Percentiles rank a stretch among this genome's conserved stretches.
These are phyloP conservation scores for Hycleus cichorii DNA, from an alignment of 1,140 invertebrate species.

Conservation along the genomic window DNA sequence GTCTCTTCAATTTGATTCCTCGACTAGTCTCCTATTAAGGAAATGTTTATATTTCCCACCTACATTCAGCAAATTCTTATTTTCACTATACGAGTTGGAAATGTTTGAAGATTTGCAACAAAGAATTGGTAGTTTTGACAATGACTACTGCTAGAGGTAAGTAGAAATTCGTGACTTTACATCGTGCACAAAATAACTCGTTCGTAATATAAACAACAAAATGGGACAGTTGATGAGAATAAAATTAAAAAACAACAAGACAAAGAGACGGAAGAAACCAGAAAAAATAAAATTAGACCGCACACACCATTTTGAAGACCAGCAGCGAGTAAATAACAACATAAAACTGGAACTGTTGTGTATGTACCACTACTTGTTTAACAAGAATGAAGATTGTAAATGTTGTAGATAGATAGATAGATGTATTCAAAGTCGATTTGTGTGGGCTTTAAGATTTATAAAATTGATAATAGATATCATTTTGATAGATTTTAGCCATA, in stretches of 20 bases:
- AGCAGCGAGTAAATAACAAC: constrained; percentile 8
- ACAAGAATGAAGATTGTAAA: background rate
- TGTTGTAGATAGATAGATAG: too few relatives aligned
- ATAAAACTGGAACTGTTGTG: too few relatives aligned
- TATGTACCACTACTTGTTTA: constrained; percentile 2
- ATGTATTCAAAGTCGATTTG: too few relatives aligned
- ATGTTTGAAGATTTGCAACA: too few relatives aligned
- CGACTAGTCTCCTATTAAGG: background rate
- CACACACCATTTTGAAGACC: background rate
- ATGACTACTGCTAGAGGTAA: background rate
- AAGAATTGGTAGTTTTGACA: background rate
- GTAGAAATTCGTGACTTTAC: constrained; percentile 3
- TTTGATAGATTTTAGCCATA: too few relatives aligned
- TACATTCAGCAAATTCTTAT: background rate
- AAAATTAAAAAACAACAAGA: constrained; percentile 2
- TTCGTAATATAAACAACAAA: too few relatives aligned
- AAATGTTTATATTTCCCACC: constrained; percentile 4
- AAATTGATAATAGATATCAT: too few relatives aligned
- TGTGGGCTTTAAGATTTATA: too few relatives aligned
- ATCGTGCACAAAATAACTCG: constrained; percentile 3
- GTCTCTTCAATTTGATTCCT: background rate
- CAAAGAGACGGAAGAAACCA: background rate
- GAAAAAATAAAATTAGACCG: background rate
- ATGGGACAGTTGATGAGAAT: too few relatives aligned
- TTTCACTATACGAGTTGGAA: background rate